phyloP scores from a whole-genome alignment of 2,113 vertebrate genomes.

The Tychaedon coryphoeus region DNA sequence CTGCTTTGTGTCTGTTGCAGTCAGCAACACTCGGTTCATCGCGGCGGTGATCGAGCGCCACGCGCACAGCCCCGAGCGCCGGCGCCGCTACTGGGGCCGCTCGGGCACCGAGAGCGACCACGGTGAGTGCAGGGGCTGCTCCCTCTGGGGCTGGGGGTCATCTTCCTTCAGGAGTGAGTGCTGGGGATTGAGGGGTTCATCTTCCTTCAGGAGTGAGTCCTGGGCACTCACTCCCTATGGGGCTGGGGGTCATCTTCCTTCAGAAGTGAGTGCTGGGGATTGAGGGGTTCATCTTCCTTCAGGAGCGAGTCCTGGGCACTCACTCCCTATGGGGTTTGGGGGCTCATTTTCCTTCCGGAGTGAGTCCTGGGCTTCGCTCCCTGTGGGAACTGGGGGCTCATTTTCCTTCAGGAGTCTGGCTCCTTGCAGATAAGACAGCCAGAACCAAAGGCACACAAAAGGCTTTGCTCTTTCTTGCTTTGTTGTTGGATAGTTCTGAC shows the following conservation, averaged over 20 bases:
- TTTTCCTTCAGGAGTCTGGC: not conserved
- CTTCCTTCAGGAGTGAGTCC: not conserved
- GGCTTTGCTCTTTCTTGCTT: not conserved
- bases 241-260: too few species aligned
- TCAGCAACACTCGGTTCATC: constrained; percentile 96
- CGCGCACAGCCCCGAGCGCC: constrained; percentile 92
- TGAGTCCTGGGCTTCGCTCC: too few species aligned
- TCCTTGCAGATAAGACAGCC: not conserved
- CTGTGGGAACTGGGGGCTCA: too few species aligned
- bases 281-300: too few species aligned
- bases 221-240: too few species aligned
- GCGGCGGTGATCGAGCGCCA: constrained; percentile 96
- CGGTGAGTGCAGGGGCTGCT: constrained; percentile 66
- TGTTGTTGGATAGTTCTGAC: not conserved
- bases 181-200: too few species aligned
- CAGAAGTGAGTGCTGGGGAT: too few species aligned
- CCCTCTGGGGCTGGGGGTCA: too few species aligned
- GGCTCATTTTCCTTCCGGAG: not conserved
- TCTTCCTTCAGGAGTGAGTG: too few species aligned
- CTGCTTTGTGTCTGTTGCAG: constrained; percentile 60
- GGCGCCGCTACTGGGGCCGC: constrained; percentile 95
- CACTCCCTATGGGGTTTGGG: fast-evolving
- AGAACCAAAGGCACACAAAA: not conserved
- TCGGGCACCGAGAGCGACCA: constrained; percentile 97
- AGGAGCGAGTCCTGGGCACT: too few species aligned